Evolutionary conservation across 2,797 vertebrate genomes (phyloP).

Genomic region (Enoplosus armatus): DNA sequence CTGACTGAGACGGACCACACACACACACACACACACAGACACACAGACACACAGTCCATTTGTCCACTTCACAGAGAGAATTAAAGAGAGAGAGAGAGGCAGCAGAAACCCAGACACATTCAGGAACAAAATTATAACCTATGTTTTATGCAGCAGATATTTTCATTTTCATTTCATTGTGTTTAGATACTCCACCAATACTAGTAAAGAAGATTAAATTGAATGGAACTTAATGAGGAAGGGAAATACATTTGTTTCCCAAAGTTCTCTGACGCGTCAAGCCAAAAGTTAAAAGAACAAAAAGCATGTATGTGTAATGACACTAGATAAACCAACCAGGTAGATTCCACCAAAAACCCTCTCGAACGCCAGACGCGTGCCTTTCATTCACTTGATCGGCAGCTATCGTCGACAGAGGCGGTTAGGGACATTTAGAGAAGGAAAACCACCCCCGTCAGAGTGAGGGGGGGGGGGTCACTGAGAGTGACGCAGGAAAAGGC

Average conservation of each 20-base stretch:
- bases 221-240: conserved; percentile 4
- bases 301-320: conserved; percentile 6
- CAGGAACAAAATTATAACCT: not conserved
- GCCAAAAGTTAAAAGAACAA: not conserved
- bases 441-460: conserved; percentile 14
- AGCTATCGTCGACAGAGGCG: not conserved
- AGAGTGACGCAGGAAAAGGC: conserved; percentile 44
- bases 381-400: not conserved
- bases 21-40: conserved; percentile 9
- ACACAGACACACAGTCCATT: conserved; percentile 4
- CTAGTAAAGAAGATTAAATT: conserved; percentile 31
- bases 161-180: conserved; percentile 44
- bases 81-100: not conserved
- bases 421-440: not conserved
- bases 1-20: not conserved
- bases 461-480: conserved; percentile 10
- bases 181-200: conserved; percentile 9
- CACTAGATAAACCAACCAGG: not conserved
- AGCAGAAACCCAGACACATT: not conserved
- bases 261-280: conserved; percentile 4
- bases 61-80: conserved; percentile 12
- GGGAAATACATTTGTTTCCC: not conserved
- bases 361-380: conserved; percentile 5
- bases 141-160: conserved; percentile 14
- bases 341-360: conserved; percentile 26